These are phyloP conservation scores for Oreocharis arfaki DNA, from an alignment of 2,113 vertebrate species.

Conservation along the genomic window DNA sequence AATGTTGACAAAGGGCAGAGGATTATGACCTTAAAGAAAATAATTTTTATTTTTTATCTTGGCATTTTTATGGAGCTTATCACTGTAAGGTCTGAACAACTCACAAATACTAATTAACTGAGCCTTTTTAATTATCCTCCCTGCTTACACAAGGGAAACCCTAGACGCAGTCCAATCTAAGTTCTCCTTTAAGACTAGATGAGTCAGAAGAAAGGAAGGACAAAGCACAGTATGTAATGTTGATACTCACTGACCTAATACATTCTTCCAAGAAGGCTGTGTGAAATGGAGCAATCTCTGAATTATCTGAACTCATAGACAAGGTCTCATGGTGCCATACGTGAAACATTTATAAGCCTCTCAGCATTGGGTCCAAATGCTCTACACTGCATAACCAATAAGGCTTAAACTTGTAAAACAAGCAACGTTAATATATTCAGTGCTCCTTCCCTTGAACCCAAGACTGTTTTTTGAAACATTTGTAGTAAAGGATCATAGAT, in stretches of 20 bases:
- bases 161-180: conserved; percentile 46
- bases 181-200: conserved; percentile 26
- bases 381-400: background rate
- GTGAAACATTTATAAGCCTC: conserved; percentile 30
- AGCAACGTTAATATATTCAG: background rate
- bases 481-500: background rate
- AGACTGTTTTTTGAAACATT: background rate
- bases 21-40: conserved; percentile 13
- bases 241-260: background rate
- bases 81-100: conserved; percentile 7
- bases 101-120: conserved; percentile 49
- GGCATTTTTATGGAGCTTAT: conserved; percentile 37
- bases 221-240: background rate
- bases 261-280: background rate
- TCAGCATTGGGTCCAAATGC: background rate
- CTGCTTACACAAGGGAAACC: conserved; percentile 51
- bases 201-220: conserved; percentile 42
- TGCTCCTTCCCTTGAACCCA: background rate
- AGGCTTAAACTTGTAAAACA: background rate
- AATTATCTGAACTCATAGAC: conserved; percentile 19
- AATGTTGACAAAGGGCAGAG: conserved; percentile 13
- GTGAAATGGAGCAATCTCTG: background rate
- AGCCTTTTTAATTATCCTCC: conserved; percentile 31
- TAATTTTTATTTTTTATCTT: conserved; percentile 9
- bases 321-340: background rate